Evolutionary conservation across 2,888 invertebrate species (phyloP).

Genomic region (Xestia sexstrigata): DNA sequence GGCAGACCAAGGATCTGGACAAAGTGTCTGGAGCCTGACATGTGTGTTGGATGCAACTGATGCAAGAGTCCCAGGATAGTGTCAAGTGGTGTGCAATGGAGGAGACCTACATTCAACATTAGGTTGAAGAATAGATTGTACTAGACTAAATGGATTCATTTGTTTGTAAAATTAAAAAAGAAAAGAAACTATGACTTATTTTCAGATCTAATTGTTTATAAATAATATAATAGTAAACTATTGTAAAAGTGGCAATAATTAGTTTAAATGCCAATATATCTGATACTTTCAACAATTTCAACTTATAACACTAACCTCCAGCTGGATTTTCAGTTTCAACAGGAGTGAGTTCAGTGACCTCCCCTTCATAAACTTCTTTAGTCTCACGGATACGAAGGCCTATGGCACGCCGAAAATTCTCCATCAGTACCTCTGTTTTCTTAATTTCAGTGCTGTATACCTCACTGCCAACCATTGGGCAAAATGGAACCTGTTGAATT

Average conservation of each 20-base stretch:
- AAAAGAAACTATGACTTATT: neutral
- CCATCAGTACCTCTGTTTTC: slow-evolving; percentile 99
- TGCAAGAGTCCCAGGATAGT: neutral
- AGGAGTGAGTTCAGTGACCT: slow-evolving; percentile 99
- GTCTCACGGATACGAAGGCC: slow-evolving; percentile 98
- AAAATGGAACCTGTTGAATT: slow-evolving; percentile 93
- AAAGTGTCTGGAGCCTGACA: neutral
- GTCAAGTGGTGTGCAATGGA: neutral
- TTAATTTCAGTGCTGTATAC: slow-evolving; percentile 99
- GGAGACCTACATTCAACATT: neutral
- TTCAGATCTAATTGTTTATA: neutral
- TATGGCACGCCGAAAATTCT: slow-evolving; percentile 99
- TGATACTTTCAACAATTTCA: neutral
- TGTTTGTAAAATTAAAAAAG: neutral
- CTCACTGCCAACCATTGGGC: slow-evolving; percentile 97
- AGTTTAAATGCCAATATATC: neutral
- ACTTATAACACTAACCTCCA: slow-evolving; percentile 91
- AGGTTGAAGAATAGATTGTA: neutral
- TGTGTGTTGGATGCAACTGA: no score
- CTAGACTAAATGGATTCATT: neutral
- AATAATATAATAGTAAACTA: neutral
- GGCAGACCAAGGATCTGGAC: neutral
- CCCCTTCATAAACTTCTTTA: slow-evolving; percentile 99
- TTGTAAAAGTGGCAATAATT: no score
- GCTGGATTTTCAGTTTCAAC: slow-evolving; percentile 99